phyloP scores from a whole-genome alignment of 2,888 invertebrate species.

The Troglohyphantes excavatus region DNA sequence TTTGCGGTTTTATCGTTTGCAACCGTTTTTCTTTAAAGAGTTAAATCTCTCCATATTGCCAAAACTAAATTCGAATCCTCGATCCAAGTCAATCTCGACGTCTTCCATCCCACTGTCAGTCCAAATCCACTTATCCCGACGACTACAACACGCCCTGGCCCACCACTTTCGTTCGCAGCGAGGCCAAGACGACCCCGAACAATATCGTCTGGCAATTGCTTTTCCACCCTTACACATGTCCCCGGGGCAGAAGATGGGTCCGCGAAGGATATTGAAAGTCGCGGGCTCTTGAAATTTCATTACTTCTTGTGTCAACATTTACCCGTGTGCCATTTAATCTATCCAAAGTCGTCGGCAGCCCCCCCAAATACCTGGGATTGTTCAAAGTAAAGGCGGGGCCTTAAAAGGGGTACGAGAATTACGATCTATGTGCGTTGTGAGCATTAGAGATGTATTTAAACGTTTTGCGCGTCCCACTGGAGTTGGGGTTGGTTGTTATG shows the following conservation, averaged over 20 bases:
- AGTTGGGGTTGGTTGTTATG: background rate
- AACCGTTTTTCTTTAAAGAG: too few species aligned
- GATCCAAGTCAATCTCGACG: too few species aligned
- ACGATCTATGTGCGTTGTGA: background rate
- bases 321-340: conserved; percentile 68
- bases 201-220: conserved; percentile 68
- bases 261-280: conserved; percentile 68
- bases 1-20: too few species aligned
- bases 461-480: background rate
- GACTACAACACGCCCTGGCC: background rate
- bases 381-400: conserved; percentile 33
- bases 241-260: background rate
- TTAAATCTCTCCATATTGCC: too few species aligned
- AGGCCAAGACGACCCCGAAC: conserved; percentile 22
- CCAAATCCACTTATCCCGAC: too few species aligned
- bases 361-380: conserved; percentile 59
- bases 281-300: conserved; percentile 74
- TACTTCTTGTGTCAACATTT: conserved; percentile 74
- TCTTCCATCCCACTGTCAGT: background rate
- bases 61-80: too few species aligned
- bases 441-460: background rate
- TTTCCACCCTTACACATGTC: conserved; percentile 69
- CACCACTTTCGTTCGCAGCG: conserved; percentile 37
- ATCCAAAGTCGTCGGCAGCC: conserved; percentile 25
- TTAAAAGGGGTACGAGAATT: conserved; percentile 28